A percentile compares a stretch with the other conserved stretches of the same genome.
These are phyloP conservation scores for Xenops minutus DNA, from an alignment of 2,797 vertebrate genomes.

Conservation along the genomic window DNA sequence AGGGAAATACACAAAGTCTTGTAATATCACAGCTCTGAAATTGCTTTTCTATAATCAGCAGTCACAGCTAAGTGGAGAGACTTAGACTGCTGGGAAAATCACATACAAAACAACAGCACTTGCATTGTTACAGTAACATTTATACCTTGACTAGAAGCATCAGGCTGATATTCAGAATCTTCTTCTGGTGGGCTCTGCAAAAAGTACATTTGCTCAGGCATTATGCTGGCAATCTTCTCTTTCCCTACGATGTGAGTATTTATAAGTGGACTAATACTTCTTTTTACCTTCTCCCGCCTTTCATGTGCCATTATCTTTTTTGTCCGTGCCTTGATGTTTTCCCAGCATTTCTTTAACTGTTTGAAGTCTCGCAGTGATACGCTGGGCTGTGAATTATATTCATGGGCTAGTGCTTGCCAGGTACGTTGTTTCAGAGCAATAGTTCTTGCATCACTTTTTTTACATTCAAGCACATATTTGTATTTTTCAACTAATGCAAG, in stretches of 20 bases:
- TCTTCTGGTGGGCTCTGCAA: constrained; percentile 79
- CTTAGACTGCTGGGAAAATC: constrained; percentile 1
- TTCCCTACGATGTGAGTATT: constrained; percentile 76
- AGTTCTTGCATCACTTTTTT: constrained; percentile 80
- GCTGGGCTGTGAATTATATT: constrained; percentile 81
- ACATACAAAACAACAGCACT: neutral
- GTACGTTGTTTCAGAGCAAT: constrained; percentile 82
- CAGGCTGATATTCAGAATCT: constrained; percentile 77
- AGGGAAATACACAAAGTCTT: neutral
- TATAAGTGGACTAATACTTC: constrained; percentile 78
- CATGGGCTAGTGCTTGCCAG: constrained; percentile 80
- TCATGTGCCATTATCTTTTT: constrained; percentile 85
- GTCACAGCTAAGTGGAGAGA: neutral
- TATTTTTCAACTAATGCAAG: constrained; percentile 80
- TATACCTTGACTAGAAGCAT: constrained; percentile 77
- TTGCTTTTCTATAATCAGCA: neutral
- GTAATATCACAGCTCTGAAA: neutral
- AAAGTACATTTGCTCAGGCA: constrained; percentile 83
- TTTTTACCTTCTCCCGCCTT: constrained; percentile 80
- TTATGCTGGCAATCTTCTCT: constrained; percentile 79
- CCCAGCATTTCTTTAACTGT: constrained; percentile 84
- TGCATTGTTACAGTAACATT: neutral
- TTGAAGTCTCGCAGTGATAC: constrained; percentile 82
- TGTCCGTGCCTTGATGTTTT: constrained; percentile 84
- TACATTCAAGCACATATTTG: constrained; percentile 82